A percentile compares a stretch with the other conserved stretches of the same genome.
Evolutionary conservation across 2,797 vertebrate genomes (phyloP).

Genomic region (Sus cebifrons): DNA sequence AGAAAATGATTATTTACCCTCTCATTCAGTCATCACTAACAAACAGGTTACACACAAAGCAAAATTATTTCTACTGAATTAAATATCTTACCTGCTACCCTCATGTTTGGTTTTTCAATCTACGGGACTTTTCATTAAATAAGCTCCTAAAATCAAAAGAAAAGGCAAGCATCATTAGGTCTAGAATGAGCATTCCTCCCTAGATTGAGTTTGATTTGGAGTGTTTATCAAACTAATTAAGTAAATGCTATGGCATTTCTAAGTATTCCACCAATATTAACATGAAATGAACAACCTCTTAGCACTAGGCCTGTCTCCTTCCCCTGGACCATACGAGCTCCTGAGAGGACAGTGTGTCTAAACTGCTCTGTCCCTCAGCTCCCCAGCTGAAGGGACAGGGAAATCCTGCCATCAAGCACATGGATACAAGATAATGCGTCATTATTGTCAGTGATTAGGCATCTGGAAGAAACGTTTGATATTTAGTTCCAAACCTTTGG

Average conservation of each 20-base stretch:
- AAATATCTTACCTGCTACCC: slow-evolving; percentile 91
- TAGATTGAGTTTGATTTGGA: not conserved
- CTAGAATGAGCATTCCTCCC: not conserved
- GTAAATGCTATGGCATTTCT: not conserved
- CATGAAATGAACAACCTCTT: not conserved
- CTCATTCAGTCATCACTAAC: not conserved
- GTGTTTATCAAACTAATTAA: not conserved
- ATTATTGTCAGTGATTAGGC: not conserved
- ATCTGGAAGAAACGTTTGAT: not conserved
- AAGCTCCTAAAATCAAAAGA: slow-evolving; percentile 86
- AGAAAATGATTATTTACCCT: not conserved
- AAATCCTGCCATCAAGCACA: not conserved
- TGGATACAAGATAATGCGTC: not conserved
- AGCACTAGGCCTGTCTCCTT: not conserved
- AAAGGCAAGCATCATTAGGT: slow-evolving; percentile 72
- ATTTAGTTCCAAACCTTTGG: not conserved
- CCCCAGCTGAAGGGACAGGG: not conserved
- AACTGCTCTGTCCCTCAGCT: not conserved
- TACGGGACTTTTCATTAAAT: slow-evolving; percentile 86
- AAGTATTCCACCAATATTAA: not conserved
- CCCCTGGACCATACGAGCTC: not conserved
- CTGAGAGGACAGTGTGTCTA: not conserved
- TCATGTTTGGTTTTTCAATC: slow-evolving; percentile 89
- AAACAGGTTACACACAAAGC: slow-evolving; percentile 7
- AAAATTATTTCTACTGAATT: not conserved